Base-by-base conservation (phyloP, 2,888 invertebrate genomes). In the Chymomyza fuscimana region DNA sequence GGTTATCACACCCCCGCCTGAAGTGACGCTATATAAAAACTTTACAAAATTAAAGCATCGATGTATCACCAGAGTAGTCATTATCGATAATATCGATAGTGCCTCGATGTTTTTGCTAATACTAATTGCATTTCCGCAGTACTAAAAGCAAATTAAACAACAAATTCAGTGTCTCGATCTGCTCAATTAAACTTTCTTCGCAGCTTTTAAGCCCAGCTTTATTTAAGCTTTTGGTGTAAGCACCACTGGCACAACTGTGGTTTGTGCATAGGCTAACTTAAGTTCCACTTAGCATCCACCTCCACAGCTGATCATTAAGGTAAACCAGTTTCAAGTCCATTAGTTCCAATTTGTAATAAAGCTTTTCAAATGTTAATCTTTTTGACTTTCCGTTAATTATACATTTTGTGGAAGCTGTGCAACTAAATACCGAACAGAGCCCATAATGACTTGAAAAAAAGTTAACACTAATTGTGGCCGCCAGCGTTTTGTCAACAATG, bases 161-260 rank as follows among this genome's bases (percentile, higher is more conserved):
- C 32, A 32, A 7, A 32, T 32, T 32, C 7, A 32, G 1, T 9
- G 9, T 32, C 32, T 32, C 25, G 25, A 3, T 7, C 4, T 32
- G 5, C 32, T 36, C 32, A 32, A n/a, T 32, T 4, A 15, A 46
- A 7, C 40, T 5, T 12, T 46, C 40, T 12, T 16, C 2, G 10
- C 22, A 77, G 77, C 74, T 77, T 75, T 74, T 9, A 73, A 78
- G 73, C 36, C 54, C 7, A 69, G 70, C 72, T 80, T 79, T 15
- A 36, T 25, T 9, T 29, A 54, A 64, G 63, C 54, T 64, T 50
- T 50, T 9, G 16, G 7, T 16, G 15, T 1, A 52, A 70, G 63
- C 58, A 62, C 63, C 60, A 67, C 63, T 69, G 69, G 66, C 36
- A 19, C 62, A 67, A 73, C 71, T n/a, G 12, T 58, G 79, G 79